Evolutionary conservation across 2,888 invertebrate species (phyloP), one percentile per base, ranked within the genome.

Genomic region (Ligdia adustata): DNA sequence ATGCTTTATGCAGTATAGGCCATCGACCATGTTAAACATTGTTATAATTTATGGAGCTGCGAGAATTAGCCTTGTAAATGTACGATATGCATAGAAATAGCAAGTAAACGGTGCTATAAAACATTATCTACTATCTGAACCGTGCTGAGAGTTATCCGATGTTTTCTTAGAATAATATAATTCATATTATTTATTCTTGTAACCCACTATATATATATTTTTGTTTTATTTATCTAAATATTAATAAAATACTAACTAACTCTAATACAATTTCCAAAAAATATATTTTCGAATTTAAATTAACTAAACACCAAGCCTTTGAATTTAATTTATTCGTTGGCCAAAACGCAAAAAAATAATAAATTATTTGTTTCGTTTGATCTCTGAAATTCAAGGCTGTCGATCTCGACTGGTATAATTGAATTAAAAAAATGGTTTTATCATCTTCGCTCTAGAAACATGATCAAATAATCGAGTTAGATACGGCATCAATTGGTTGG

Each of bases 371-470:
- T 27, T 29, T n/a, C 24, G 33, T 41, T 41, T 40, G 40, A 47
- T 41, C 34, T 46, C 9, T 26, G 26, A 1, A 4, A 20, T 16
- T 22, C 34, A 34, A 34, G 34, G 34, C 22, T 26, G 29, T 24
- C 16, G 24, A 22, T 47, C 46, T 35, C 16, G 22, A 40, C 5
- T 38, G 33, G 32, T 18, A 32, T 47, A 47, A 47, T 37, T 41
- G 24, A 41, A 41, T 47, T 9, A 41, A 26, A 37, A n/a, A n/a
- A 37, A 37, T 37, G 26, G 20, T 22, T 35, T 9, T 45, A 33
- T 45, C 27, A 32, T 24, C 24, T 22, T 18, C 5, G 20, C 33
- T 1, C 6, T 13, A 32, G 41, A 26, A 4, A 31, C 13, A 15
- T 4, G 16, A 34, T 13, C 11, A 15, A 27, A 7, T 42, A 42